Evolutionary conservation across 1,140 invertebrate species (phyloP), one percentile per base, ranked within the genome.

Genomic region (Tenebrio molitor): DNA sequence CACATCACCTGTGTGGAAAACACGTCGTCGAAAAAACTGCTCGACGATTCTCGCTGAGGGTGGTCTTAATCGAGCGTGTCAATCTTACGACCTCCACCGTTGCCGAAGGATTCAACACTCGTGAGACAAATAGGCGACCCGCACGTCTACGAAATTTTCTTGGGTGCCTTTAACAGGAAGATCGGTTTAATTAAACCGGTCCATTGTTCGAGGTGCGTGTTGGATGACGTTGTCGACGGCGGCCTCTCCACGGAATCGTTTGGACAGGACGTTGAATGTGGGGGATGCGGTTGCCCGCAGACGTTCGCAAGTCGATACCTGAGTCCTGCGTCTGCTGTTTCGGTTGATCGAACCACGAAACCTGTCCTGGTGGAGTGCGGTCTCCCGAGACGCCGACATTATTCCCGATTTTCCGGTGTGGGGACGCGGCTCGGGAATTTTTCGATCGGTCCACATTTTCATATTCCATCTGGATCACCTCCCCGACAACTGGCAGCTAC

Each of bases 201-300:
- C 50, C 10, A 58, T 58, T 58, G 50, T 58, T 58, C n/a, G 23
- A n/a, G 4, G 7, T 39, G 5, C 7, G 36, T 3, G 12, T 39
- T 12, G 36, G 23, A 58, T 29, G 50, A 58, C n/a, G 15, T 29
- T 15, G 50, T 58, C 46, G n/a, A 8, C 16, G 16, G 23, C 23
- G 46, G 23, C 23, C 50, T 58, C 50, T 58, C 50, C n/a, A 15
- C 8, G 2, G 50, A 29, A 58, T 58, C 50, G 50, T 58, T 58
- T 25, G 50, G 50, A 58, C 50, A 58, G 23, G n/a, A 29, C 50
- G 36, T 29, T 44, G 36, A 66, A 44, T 66, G 64, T 44, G 64
- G 64, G 36, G 64, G 64, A 66, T 66, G 64, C 17, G 64, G 64
- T 66, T 66, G 36, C 25, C 64, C 64, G 15, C 36, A 25, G 50